Base-by-base conservation (phyloP, 2,888 invertebrate species). In the Pegoplata infirma region DNA sequence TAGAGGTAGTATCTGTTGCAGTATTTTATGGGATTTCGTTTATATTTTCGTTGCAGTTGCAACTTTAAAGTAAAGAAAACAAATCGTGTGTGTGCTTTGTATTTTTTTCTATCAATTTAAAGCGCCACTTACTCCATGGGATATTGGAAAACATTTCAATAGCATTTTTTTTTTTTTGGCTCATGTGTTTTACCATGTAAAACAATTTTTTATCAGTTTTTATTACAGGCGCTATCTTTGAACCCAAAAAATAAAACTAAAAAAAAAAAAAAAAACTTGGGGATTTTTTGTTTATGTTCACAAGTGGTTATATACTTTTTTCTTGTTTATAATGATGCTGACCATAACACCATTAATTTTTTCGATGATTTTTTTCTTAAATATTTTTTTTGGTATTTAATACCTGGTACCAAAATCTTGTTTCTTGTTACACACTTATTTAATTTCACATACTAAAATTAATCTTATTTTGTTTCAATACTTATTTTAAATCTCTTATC, bases 111-210 rank as follows among this genome's bases (percentile, higher is more conserved):
- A 51, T 61, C 25, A 49, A 63, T 46, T 14, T 49, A 68, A 80
- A 88, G 87, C 87, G 87, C 87, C 87, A 88, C 83, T 83, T 67
- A 67, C 87, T 68, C 87, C 81, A 84, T 84, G 86, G 87, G 87
- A 81, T 84, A 21, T 63, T 28, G 81, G 19, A 44, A 36, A 64
- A n/a, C 23, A 25, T 67, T 59, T 16, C 32, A 16, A 53, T 63
- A 55, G 40, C 47, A 28, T 49, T 61, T 5, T 23, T 53, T 23
- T 49, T 10, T 36, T 40, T 17, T 44, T 8, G 7, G 10, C 23
- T 21, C 58, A 16, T 7, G 53, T 61, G 46, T 28, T 72, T 23
- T 49, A 59, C 64, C 49, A 36, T 76, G 76, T 74, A 82, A 78
- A 82, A 84, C 83, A 83, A 86, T 86, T 86, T 85, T 84, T 86